Conservation (phyloP, 2,113 vertebrate genomes). For the Nycticebus coucang region DNA sequence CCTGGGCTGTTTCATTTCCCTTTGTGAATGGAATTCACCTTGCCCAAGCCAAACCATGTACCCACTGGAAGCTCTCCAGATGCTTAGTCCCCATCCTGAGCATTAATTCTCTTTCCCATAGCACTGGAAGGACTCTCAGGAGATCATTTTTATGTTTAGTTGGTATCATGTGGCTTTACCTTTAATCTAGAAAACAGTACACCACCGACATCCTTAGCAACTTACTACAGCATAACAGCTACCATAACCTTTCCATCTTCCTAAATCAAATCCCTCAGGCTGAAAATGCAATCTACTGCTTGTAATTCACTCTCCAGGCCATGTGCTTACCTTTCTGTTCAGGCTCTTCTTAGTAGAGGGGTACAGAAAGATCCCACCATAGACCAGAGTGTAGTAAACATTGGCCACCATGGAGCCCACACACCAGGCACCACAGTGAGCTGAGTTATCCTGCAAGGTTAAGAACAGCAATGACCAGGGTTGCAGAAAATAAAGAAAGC, state of each 20-base stretch:
- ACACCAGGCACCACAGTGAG: conserved; percentile 93
- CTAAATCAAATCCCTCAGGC: background rate
- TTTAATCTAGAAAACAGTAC: background rate
- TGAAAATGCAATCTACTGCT: background rate
- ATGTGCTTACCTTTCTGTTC: conserved; percentile 92
- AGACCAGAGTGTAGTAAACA: conserved; percentile 96
- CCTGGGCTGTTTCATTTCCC: background rate
- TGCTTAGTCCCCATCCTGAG: no score
- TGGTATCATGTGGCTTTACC: background rate
- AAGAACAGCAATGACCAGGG: background rate
- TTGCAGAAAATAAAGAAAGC: background rate
- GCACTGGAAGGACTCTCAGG: background rate
- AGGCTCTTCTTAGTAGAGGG: conserved; percentile 95
- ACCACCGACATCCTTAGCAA: background rate
- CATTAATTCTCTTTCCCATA: background rate
- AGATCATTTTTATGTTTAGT: background rate
- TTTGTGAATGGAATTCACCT: conserved; percentile 37
- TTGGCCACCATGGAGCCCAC: conserved; percentile 98
- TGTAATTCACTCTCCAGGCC: background rate
- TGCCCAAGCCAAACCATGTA: background rate
- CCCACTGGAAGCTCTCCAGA: background rate
- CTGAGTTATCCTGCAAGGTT: conserved; percentile 89
- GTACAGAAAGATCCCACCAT: conserved; percentile 97
- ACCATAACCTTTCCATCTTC: background rate
- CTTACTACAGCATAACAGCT: no score